Evolutionary conservation across 2,797 vertebrate species (phyloP).

Genomic region (Ptychobarbus kaznakovi): DNA sequence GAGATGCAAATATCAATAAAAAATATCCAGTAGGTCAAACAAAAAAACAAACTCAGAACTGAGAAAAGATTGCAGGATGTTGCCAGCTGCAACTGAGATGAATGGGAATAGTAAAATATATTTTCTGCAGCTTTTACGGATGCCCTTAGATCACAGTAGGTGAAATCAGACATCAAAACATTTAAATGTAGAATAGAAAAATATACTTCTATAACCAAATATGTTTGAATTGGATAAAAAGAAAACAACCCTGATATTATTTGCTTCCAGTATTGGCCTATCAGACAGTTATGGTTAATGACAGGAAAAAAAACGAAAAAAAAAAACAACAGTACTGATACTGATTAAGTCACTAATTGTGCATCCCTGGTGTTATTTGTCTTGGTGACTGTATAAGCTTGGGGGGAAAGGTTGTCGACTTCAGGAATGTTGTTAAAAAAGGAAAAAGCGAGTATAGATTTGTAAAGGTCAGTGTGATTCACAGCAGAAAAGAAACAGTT

Average conservation of each 20-base stretch:
- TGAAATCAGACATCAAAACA: not conserved
- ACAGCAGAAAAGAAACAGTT: constrained; percentile 59
- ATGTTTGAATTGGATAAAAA: not conserved
- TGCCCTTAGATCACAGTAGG: not conserved
- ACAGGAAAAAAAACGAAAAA: not conserved
- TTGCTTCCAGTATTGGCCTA: not conserved
- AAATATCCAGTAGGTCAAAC: not conserved
- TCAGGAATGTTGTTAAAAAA: constrained; percentile 31
- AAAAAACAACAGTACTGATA: not conserved
- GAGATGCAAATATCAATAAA: not conserved
- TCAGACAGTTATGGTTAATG: not conserved
- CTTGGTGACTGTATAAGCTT: constrained; percentile 3
- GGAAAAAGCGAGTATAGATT: constrained; percentile 60
- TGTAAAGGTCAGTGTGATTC: constrained; percentile 69
- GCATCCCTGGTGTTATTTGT: not conserved
- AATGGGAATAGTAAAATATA: not conserved
- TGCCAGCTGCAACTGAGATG: not conserved
- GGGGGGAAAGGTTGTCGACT: constrained; percentile 7
- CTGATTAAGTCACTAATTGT: not conserved
- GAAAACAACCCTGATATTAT: not conserved
- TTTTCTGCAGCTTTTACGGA: not conserved
- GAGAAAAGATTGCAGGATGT: not conserved
- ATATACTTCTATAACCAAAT: not conserved
- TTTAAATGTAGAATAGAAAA: not conserved
- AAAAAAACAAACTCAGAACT: not conserved